Percentiles rank a stretch among this genome's conserved stretches.
These are phyloP conservation scores for Panulirus ornatus DNA, from an alignment of 1,140 invertebrate species.

Conservation along the genomic window DNA sequence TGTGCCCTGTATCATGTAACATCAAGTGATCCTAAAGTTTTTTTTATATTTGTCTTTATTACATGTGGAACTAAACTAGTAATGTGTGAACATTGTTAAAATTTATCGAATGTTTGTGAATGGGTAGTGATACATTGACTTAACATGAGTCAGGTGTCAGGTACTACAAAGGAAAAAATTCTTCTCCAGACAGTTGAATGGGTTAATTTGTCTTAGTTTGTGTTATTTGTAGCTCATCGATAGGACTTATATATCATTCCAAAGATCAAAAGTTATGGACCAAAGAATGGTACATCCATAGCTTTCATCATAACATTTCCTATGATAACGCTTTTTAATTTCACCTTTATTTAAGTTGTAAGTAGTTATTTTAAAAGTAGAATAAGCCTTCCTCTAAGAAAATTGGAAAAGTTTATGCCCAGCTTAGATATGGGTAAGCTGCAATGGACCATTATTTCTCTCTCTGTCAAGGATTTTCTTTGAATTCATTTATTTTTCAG, in stretches of 20 bases:
- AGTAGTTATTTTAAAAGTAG: neutral
- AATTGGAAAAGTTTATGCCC: neutral
- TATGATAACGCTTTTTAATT: neutral
- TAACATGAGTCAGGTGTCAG: neutral
- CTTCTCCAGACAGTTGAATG: neutral
- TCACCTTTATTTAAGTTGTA: neutral
- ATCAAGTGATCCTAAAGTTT: conserved; percentile 31
- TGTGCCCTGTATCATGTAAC: conserved; percentile 64
- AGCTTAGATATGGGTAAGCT: neutral
- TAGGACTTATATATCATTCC: conserved; percentile 37
- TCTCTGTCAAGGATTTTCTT: neutral
- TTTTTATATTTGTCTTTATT: neutral
- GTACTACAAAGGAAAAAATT: neutral
- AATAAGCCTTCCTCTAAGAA: neutral
- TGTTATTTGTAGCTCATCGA: neutral
- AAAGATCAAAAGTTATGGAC: conserved; percentile 50
- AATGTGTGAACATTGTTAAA: too few species aligned
- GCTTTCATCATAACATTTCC: neutral
- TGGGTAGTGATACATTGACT: neutral
- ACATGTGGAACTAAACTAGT: neutral
- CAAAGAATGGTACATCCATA: conserved; percentile 49
- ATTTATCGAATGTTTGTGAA: neutral
- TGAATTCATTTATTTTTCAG: neutral
- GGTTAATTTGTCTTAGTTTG: neutral
- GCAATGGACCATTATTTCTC: neutral